Evolutionary conservation across 2,113 vertebrate species (phyloP).

Genomic region (Neodontobutis hainanensis): DNA sequence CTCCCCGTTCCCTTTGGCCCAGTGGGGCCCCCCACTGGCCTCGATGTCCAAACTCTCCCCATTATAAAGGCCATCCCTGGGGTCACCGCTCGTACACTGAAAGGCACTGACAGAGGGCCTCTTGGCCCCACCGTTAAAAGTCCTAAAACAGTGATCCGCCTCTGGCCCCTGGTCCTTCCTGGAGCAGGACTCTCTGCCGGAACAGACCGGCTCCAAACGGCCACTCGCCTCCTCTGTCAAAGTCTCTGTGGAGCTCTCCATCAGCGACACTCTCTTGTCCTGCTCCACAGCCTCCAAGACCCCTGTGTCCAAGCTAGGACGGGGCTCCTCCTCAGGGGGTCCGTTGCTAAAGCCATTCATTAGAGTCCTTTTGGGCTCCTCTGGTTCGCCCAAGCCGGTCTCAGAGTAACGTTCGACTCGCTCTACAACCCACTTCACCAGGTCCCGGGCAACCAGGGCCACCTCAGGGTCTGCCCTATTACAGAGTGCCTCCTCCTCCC

Average conservation of each 20-base stretch:
- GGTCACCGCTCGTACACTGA: slow-evolving; percentile 75
- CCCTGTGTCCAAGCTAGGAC: slow-evolving; percentile 35
- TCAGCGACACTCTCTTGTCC: slow-evolving; percentile 76
- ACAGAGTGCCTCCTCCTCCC: slow-evolving; percentile 25
- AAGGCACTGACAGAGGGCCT: slow-evolving; percentile 87
- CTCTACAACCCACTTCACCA: slow-evolving; percentile 35
- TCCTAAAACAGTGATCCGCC: slow-evolving; percentile 76
- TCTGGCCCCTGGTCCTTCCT: slow-evolving; percentile 65
- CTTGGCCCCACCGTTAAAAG: slow-evolving; percentile 77
- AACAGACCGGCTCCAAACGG: slow-evolving; percentile 63
- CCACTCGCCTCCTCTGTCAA: slow-evolving; percentile 81
- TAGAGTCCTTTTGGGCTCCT: slow-evolving; percentile 64
- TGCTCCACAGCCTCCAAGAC: slow-evolving; percentile 57
- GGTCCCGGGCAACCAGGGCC: slow-evolving; percentile 15
- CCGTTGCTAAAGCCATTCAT: slow-evolving; percentile 60
- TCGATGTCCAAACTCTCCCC: slow-evolving; percentile 76
- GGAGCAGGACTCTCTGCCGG: slow-evolving; percentile 34
- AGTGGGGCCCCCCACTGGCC: slow-evolving; percentile 56
- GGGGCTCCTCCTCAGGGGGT: slow-evolving; percentile 44
- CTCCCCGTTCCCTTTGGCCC: slow-evolving; percentile 78
- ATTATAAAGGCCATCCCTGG: slow-evolving; percentile 83
- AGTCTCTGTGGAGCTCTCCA: slow-evolving; percentile 87
- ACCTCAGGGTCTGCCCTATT: slow-evolving; percentile 18
- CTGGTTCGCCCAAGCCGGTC: slow-evolving; percentile 11
- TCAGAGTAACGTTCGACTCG: slow-evolving; percentile 16